Evolutionary conservation across 2,113 vertebrate genomes (phyloP).

Genomic region (Ploceus nigricollis): DNA sequence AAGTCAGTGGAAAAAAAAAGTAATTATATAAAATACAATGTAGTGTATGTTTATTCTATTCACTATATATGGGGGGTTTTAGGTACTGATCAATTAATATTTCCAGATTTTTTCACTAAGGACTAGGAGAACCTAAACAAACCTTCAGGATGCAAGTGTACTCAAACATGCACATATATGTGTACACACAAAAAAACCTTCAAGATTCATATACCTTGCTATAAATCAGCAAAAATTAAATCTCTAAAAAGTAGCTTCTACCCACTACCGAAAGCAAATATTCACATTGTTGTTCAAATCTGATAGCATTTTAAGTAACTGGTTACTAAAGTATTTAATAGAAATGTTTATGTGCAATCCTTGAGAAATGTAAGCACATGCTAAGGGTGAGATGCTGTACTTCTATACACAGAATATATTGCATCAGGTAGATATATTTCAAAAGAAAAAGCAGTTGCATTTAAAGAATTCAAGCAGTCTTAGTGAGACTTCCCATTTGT

Average conservation of each 20-base stretch:
- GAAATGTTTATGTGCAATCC: neutral
- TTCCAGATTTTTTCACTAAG: neutral
- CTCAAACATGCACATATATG: neutral
- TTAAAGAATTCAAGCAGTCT: neutral
- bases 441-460: neutral
- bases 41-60: neutral
- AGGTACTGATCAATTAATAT: neutral
- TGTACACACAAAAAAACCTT: neutral
- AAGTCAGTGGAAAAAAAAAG: neutral
- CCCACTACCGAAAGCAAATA: neutral
- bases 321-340: neutral
- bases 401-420: neutral
- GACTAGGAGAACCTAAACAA: neutral
- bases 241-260: neutral
- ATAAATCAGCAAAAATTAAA: neutral
- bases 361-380: neutral
- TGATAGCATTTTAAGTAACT: neutral
- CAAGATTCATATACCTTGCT: neutral
- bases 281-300: neutral
- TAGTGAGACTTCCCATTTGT: neutral
- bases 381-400: neutral
- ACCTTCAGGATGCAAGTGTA: neutral
- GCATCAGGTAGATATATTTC: neutral
- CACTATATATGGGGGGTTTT: rapidly evolving
- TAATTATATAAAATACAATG: neutral